Percentiles rank a stretch among this genome's conserved stretches.
phyloP scores from a whole-genome alignment of 1,140 invertebrate species.

The Cydia splendana region DNA sequence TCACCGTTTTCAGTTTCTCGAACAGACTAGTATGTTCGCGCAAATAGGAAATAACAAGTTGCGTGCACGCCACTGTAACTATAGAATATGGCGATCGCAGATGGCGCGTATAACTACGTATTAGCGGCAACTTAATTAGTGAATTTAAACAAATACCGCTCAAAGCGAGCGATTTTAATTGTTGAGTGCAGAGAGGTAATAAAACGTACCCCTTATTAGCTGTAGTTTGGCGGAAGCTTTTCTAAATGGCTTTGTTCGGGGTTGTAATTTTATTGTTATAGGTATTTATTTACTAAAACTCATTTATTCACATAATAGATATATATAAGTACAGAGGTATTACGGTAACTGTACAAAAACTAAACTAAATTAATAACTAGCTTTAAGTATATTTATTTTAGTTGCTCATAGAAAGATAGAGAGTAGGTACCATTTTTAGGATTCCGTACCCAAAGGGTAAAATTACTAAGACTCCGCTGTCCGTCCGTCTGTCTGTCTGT shows the following conservation, averaged over 20 bases:
- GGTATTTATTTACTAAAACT: not conserved
- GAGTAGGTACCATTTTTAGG: too few relatives aligned
- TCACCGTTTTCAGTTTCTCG: too few relatives aligned
- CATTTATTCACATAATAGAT: too few relatives aligned
- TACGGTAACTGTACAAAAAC: too few relatives aligned
- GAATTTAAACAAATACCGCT: slow-evolving; percentile 76
- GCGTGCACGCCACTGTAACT: slow-evolving; percentile 43
- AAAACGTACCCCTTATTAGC: slow-evolving; percentile 43
- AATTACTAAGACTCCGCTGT: too few relatives aligned
- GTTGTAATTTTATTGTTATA: not conserved
- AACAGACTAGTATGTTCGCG: too few relatives aligned
- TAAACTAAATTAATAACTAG: too few relatives aligned
- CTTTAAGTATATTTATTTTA: too few relatives aligned
- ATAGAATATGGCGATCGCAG: slow-evolving; percentile 64
- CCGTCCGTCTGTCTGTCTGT: too few relatives aligned
- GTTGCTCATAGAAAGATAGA: too few relatives aligned
- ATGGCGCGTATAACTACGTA: slow-evolving; percentile 75
- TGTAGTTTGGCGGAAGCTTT: not conserved
- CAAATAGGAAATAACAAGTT: slow-evolving; percentile 67
- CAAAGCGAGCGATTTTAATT: slow-evolving; percentile 74
- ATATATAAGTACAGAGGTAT: too few relatives aligned
- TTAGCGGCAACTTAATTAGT: slow-evolving; percentile 72
- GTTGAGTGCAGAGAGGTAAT: slow-evolving; percentile 51
- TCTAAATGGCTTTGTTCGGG: not conserved
- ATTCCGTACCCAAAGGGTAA: too few relatives aligned